Evolutionary conservation across 2,797 vertebrate species (phyloP).

Genomic region (Spea hammondii): DNA sequence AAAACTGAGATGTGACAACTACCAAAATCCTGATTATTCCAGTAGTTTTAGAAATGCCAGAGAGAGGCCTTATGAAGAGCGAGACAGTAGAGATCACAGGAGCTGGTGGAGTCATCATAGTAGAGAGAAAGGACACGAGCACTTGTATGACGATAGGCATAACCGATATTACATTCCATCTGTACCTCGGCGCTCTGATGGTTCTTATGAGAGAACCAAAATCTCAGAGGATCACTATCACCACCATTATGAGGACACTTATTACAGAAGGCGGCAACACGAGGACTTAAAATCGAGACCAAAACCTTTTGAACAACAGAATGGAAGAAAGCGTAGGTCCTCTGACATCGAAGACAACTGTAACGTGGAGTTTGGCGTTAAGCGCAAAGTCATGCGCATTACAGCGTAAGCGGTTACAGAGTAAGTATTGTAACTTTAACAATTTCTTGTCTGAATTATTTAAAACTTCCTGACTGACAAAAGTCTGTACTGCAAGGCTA

Average conservation of each 20-base stretch:
- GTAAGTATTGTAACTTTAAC: too few species aligned
- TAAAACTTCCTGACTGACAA: too few species aligned
- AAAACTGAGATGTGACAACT: slow-evolving; percentile 66
- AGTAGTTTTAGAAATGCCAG: slow-evolving; percentile 61
- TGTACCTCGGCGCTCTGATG: slow-evolving; percentile 45
- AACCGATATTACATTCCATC: slow-evolving; percentile 48
- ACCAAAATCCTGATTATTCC: slow-evolving; percentile 65
- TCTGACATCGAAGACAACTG: slow-evolving; percentile 23
- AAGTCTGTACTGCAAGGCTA: too few species aligned
- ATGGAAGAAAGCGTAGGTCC: slow-evolving; percentile 51
- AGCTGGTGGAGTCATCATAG: slow-evolving; percentile 55
- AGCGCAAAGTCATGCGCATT: slow-evolving; percentile 44
- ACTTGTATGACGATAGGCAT: slow-evolving; percentile 47
- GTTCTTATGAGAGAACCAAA: slow-evolving; percentile 37
- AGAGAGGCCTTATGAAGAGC: slow-evolving; percentile 62
- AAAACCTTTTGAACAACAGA: not conserved
- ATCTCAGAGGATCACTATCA: not conserved
- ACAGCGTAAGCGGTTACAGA: not conserved
- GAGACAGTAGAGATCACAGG: slow-evolving; percentile 65
- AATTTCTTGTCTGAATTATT: too few species aligned
- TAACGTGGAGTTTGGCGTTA: slow-evolving; percentile 60
- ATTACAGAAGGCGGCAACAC: slow-evolving; percentile 33
- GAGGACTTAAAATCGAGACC: not conserved
- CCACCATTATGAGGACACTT: slow-evolving; percentile 39
- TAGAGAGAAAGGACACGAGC: slow-evolving; percentile 56